Base-by-base conservation (phyloP, 2,888 invertebrate species). In the Tenthredo notha region DNA sequence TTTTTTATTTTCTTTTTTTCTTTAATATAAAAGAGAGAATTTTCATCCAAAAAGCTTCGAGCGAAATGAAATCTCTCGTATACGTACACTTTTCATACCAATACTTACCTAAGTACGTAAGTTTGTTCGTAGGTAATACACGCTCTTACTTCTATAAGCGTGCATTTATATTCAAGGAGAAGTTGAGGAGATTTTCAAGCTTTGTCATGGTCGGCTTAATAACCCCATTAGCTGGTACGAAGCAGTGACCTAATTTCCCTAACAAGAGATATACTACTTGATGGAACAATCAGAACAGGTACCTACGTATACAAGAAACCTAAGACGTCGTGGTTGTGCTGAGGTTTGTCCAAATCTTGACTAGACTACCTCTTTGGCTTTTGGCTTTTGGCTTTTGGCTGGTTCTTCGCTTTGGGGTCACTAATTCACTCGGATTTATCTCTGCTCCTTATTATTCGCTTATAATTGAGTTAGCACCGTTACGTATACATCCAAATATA, bases 211-310 rank as follows among this genome's bases (percentile, higher is more conserved):
- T 29, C 47, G 47, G 43, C 47, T 75, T 75, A 43, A 75, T 75
- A 75, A 75, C 43, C 43, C 75, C 43, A 75, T 75, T 75, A 75
- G 12, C 47, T 75, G 47, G 47, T 25, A 29, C 25, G 75, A 25
- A 75, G 29, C 25, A 25, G 43, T 25, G 75, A 75, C 43, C 43
- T 75, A 75, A 47, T 75, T 75, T 75, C 21, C 47, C 75, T 6
- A 75, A 75, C 43, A n/a, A 75, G 75, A 47, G 43, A 75, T 47
- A 75, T 43, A 75, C 75, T 25, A 29, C 43, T 47, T 75, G 75
- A 50, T 50, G 75, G 75, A 75, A 75, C 75, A 75, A 75, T 75
- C 75, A 7, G 37, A 70, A 70, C 37, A 70, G 70, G 70, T 37
- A 70, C 33, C n/a, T 70, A 70, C 70, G 75, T 75, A 47, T 75